Conservation (phyloP, 2,797 vertebrate species). For the Halcyon chelicuti region DNA sequence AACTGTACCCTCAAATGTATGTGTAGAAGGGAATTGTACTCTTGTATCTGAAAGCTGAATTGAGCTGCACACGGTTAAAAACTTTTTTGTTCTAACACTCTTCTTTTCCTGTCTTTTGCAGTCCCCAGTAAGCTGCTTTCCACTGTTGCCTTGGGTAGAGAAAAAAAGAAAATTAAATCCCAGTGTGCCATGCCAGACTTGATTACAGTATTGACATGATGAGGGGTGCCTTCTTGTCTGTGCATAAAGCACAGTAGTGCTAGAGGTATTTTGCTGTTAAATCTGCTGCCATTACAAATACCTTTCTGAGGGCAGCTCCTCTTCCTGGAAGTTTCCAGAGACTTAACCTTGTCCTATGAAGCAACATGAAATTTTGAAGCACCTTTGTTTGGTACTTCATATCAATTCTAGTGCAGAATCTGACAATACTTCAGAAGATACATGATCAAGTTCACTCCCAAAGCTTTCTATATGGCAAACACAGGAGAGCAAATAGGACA, state of each 20-base stretch:
- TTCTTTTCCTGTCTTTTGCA: neutral
- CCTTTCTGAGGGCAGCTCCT: neutral
- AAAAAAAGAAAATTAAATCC: neutral
- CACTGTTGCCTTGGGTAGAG: neutral
- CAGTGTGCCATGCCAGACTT: neutral
- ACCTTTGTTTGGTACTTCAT: neutral
- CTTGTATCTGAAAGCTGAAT: neutral
- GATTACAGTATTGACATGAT: neutral
- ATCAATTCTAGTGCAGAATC: neutral
- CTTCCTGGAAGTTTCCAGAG: neutral
- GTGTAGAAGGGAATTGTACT: neutral
- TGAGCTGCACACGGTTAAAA: neutral
- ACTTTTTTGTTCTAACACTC: neutral
- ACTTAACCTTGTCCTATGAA: neutral
- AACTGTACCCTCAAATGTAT: neutral
- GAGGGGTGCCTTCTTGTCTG: neutral
- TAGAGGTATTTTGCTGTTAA: neutral
- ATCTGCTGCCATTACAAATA: neutral
- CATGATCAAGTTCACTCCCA: neutral
- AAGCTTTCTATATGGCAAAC: neutral
- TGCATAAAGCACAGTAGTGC: neutral
- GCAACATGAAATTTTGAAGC: neutral
- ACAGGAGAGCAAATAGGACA: neutral
- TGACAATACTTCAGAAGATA: neutral
- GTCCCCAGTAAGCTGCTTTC: neutral